Conservation (phyloP, 2,113 vertebrate genomes). For the Seriola aureovittata region DNA sequence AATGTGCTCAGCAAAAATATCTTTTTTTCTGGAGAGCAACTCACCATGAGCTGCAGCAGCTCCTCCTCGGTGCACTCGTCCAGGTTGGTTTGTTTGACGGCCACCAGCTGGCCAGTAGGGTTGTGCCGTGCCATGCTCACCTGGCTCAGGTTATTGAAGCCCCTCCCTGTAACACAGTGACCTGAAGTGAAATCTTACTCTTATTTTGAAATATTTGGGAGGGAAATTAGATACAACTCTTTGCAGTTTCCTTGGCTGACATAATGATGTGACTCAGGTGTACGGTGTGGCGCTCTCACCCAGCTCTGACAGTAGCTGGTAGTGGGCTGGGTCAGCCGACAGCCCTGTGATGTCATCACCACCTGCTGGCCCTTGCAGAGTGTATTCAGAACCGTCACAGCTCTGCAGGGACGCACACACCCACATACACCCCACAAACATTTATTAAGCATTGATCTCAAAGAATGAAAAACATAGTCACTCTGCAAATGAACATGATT, state of each 20-base stretch:
- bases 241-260: no score
- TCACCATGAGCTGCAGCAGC: conserved; percentile 93
- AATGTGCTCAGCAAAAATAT: neutral
- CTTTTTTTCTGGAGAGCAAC: neutral
- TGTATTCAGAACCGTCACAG: conserved; percentile 85
- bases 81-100: conserved; percentile 93
- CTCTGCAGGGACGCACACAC: conserved; percentile 79
- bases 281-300: conserved; percentile 82
- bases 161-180: conserved; percentile 84
- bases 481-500: neutral
- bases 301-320: conserved; percentile 94
- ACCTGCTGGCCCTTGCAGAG: conserved; percentile 80
- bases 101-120: conserved; percentile 91
- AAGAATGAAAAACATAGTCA: neutral
- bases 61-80: conserved; percentile 96
- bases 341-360: conserved; percentile 85
- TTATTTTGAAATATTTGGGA: neutral
- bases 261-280: neutral
- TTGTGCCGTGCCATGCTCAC: conserved; percentile 92
- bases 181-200: neutral
- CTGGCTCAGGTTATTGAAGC: conserved; percentile 94
- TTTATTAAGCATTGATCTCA: neutral
- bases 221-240: neutral
- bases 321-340: conserved; percentile 89
- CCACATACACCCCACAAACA: conserved; percentile 14